Evolutionary conservation across 2,797 vertebrate species (phyloP).

Genomic region (Australoheros facetus): DNA sequence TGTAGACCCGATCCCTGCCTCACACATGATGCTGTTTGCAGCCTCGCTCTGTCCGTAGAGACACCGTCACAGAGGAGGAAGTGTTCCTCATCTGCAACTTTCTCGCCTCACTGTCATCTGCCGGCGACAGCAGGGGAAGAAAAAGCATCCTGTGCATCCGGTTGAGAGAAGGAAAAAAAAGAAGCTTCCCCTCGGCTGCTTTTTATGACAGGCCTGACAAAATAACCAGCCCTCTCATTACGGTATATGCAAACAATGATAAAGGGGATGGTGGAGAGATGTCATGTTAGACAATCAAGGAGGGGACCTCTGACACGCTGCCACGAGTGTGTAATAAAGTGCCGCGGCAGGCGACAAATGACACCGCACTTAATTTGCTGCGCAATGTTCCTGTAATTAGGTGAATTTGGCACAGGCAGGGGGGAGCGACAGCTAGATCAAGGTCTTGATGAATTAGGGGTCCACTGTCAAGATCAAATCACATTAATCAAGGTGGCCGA

Average conservation of each 20-base stretch:
- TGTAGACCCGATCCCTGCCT: neutral
- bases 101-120: conserved; percentile 21
- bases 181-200: conserved; percentile 43
- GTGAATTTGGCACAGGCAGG: conserved; percentile 84
- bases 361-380: conserved; percentile 87
- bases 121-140: neutral
- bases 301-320: conserved; percentile 82
- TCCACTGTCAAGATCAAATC: conserved; percentile 85
- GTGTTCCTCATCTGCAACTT: neutral
- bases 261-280: conserved; percentile 68
- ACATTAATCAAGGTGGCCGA: conserved; percentile 89
- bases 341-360: conserved; percentile 78
- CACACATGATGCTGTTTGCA: neutral
- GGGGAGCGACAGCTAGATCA: conserved; percentile 84
- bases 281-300: conserved; percentile 83
- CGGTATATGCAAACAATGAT: conserved; percentile 83
- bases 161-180: conserved; percentile 15
- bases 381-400: conserved; percentile 88
- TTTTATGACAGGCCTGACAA: conserved; percentile 74
- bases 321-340: conserved; percentile 79
- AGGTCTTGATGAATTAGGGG: conserved; percentile 89
- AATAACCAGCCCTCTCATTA: conserved; percentile 79
- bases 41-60: conserved; percentile 1
- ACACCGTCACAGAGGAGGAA: conserved; percentile 6
- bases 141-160: neutral